phyloP scores from a whole-genome alignment of 2,888 invertebrate genomes.

The Podotricha telesiphe region DNA sequence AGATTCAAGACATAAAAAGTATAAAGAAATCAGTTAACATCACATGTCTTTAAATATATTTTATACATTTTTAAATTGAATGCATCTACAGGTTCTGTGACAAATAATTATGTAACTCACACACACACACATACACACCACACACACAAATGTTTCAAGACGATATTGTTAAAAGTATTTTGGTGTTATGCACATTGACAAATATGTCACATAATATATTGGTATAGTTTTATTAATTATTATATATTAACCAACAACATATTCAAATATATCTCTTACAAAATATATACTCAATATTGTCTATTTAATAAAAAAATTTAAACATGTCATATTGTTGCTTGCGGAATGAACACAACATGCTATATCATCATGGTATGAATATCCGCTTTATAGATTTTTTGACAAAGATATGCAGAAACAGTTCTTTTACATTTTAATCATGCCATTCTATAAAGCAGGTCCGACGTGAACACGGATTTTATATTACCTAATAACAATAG shows the following conservation, averaged over 20 bases:
- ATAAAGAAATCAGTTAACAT: background rate
- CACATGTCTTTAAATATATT: no score
- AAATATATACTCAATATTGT: slow-evolving; percentile 9
- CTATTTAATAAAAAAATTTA: background rate
- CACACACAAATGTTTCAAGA: background rate
- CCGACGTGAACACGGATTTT: background rate
- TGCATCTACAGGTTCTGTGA: background rate
- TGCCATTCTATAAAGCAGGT: no score
- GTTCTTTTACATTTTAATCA: no score
- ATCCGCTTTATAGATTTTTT: background rate
- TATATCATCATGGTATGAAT: background rate
- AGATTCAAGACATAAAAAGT: background rate
- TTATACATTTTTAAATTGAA: no score
- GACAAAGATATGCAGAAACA: background rate
- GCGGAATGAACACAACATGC: background rate
- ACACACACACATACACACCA: background rate
- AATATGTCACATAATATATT: background rate
- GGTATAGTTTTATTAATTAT: background rate
- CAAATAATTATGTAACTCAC: background rate
- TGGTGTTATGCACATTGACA: background rate
- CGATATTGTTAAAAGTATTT: background rate
- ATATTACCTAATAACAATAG: background rate
- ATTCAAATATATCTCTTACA: slow-evolving; percentile 4
- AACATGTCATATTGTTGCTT: background rate
- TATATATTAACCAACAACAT: slow-evolving; percentile 2